Evolutionary conservation across 2,888 invertebrate species (phyloP).

Genomic region (Rambutsinella grinnellia): DNA sequence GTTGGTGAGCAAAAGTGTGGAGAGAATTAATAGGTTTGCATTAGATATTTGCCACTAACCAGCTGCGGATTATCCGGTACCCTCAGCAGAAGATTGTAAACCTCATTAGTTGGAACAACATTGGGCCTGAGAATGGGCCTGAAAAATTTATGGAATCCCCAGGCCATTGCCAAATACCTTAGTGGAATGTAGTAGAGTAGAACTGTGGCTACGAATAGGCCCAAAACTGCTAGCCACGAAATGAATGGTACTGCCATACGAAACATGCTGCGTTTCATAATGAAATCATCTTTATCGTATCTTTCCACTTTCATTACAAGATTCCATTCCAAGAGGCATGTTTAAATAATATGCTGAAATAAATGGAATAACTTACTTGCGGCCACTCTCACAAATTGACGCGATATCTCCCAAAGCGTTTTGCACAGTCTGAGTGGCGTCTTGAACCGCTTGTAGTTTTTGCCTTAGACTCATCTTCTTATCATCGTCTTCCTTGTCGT

Average conservation of each 20-base stretch:
- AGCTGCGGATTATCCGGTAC: slow-evolving; percentile 66
- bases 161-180: slow-evolving; percentile 65
- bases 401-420: slow-evolving; percentile 95
- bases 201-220: slow-evolving; percentile 60
- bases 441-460: slow-evolving; percentile 93
- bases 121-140: slow-evolving; percentile 63
- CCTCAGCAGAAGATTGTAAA: slow-evolving; percentile 64
- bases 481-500: slow-evolving; percentile 85
- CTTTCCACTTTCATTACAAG: neutral
- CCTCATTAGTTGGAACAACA: slow-evolving; percentile 63
- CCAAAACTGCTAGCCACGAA: slow-evolving; percentile 63
- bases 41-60: slow-evolving; percentile 49
- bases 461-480: slow-evolving; percentile 96
- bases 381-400: slow-evolving; percentile 92
- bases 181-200: slow-evolving; percentile 64
- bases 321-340: neutral
- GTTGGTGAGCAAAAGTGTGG: neutral
- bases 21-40: neutral
- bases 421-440: slow-evolving; percentile 96
- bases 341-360: neutral
- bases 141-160: slow-evolving; percentile 65
- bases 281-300: neutral
- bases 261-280: slow-evolving; percentile 56
- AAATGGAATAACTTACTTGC: slow-evolving; percentile 80
- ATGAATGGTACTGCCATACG: slow-evolving; percentile 65